Evolutionary conservation across 2,888 invertebrate genomes (phyloP), one percentile per base, ranked within the genome.

Genomic region (Pomacea canaliculata): DNA sequence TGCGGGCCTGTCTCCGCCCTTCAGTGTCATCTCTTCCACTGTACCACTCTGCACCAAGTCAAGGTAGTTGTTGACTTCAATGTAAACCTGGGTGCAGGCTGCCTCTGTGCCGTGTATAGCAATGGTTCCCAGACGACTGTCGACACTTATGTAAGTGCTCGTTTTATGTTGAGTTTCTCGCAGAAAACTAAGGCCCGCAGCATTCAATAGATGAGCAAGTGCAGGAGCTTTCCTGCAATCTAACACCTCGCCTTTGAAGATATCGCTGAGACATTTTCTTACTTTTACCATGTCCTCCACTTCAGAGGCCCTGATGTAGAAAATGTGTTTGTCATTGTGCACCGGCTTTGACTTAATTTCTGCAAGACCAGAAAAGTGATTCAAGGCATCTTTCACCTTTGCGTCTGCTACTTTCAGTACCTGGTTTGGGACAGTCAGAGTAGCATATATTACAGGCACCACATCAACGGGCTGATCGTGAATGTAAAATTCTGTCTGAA

Each of bases 1-100:
- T 5, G 80, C 78, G 18, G 87, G 86, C 63, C 81, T 83, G 0
- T 76, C 79, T 19, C 71, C 71, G 0, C 84, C 84, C 72, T 79
- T 81, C 23, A 87, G 76, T 16, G 46, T 27, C 0, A 85, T n/a
- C 13, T 71, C 76, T 19, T 68, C 60, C 8, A 56, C 46, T 12
- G 51, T 70, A 13, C 73, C 75, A 10, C 56, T 68, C 48, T n/a
- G 27, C n/a, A 76, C 66, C n/a, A 67, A 63, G n/a, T 27, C 27
- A 8, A 80, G 70, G 69, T 73, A 80, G 8, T 37, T 48, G 66
- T 80, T 74, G 10, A 80, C 76, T 66, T 71, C 37, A 5, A 23
- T 23, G 19, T 46, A 7, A 51, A 68, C 68, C 46, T 70, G 23
- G 8, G 19, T 80, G 51, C 76, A 66, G 10, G 51, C 69, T 49